Base-by-base conservation (phyloP, 2,888 invertebrate species). In the Penaeus monodon region DNA sequence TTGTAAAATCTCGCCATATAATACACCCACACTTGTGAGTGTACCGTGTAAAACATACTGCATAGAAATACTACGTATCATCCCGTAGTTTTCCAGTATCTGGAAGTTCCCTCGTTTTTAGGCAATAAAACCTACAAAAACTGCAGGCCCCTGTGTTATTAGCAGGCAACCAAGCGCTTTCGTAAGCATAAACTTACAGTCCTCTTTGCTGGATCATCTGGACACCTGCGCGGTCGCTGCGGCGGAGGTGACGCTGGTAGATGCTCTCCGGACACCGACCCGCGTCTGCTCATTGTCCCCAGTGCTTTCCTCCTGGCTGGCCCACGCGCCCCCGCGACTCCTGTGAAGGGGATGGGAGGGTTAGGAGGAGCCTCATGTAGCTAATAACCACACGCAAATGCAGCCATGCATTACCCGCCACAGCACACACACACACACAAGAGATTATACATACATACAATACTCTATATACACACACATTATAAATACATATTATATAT, bases 211-310 rank as follows among this genome's bases (percentile, higher is more conserved):
- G 63, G 86, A 86, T 27, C 86, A 86, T 44, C 88, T 63, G 20
- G 88, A 84, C 44, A 85, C 88, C 24, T 70, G 74, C 1, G 89
- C 89, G 38, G 38, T 89, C 89, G 65, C 89, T 89, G 27, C 89
- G 74, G 88, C 88, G 14, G 88, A 88, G 33, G 89, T 88, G 57
- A 89, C 86, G 79, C 89, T 89, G 86, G 86, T 88, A 89, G 81
- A 89, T 88, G 88, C 89, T 89, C 73, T n/a, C 88, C 88, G 6
- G 82, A 85, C 33, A 88, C 80, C 12, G 85, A 86, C 6, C 89
- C 89, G 8, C 89, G 86, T 82, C 89, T 89, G 82, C 89, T 89
- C 88, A 89, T 88, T 20, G 89, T 89, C 17, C 86, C 89, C 74
- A 89, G 79, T n/a, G n/a, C n/a, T n/a, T 73, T 86, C 86, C 88